phyloP scores from a whole-genome alignment of 1,140 invertebrate species.

The Dendroctonus valens region DNA sequence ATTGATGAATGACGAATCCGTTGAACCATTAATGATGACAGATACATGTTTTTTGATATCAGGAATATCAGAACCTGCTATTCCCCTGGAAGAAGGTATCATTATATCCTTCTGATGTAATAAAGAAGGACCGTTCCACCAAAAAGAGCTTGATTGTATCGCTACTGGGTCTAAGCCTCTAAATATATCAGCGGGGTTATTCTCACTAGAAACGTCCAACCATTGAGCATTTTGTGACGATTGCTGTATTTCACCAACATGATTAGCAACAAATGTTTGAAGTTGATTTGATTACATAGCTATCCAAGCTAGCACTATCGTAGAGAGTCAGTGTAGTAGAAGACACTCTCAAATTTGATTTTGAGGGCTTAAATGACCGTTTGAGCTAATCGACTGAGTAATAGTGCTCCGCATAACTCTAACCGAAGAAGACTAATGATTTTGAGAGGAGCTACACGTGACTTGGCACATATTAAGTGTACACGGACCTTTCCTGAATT shows the following conservation, averaged over 20 bases:
- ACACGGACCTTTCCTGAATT: too few species aligned
- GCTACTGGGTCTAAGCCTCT: too few species aligned
- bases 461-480: too few species aligned
- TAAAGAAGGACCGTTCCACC: too few species aligned
- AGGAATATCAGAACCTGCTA: neutral
- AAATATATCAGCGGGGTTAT: conserved; percentile 10
- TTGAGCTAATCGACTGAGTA: too few species aligned
- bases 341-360: too few species aligned
- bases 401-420: too few species aligned
- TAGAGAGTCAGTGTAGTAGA: neutral
- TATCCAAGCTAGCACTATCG: conserved; percentile 3
- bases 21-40: neutral
- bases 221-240: neutral
- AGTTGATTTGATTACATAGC: neutral
- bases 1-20: neutral
- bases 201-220: neutral
- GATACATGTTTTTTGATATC: neutral
- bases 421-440: too few species aligned
- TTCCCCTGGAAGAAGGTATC: neutral
- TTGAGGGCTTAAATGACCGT: too few species aligned
- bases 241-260: neutral
- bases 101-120: neutral
- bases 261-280: neutral
- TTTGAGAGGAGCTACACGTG: too few species aligned
- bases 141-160: too few species aligned